Evolutionary conservation across 2,888 invertebrate species (phyloP), one percentile per base, ranked within the genome.

Genomic region (Tipula helvola): DNA sequence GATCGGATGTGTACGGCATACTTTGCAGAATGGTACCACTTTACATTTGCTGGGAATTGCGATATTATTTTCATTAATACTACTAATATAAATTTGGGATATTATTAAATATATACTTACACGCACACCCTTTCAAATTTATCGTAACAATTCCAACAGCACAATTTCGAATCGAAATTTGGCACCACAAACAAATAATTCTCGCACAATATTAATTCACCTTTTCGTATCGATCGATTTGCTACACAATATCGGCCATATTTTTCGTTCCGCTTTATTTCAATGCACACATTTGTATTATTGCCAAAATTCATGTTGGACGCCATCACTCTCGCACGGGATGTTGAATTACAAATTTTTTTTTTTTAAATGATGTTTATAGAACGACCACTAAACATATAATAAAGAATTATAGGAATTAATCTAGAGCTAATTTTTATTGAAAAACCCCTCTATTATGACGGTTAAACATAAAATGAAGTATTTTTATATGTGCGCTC

Each of bases 151-250:
- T 93, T 92, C 88, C 93, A 92, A 89, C 94, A 94, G 13, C 94
- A 91, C 12, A 94, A 91, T 0, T 92, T 90, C 0, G 93, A 92
- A 83, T 93, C 93, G 89, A 92, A 92, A 88, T 92, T 92, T 0
- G 94, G 94, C 0, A 93, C 93, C 86, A 94, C 90, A 0, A 93
- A 90, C 86, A 93, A 91, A 0, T 94, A 93, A 86, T 91, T 90
- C 88, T 94, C 94, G 13, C 92, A 90, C 3, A 94, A 89, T 83
- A 94, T 91, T n/a, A 91, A 91, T 89, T 94, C 94, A 1, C 94
- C 94, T 1, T 92, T 90, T 88, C 92, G 92, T 86, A 94, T 90
- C 88, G 93, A 92, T 88, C 92, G 91, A 1, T 92, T 91, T 12
- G 94, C 94, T 87, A 93, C 92, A 87, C 94, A 88, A 89, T 93